phyloP scores from a whole-genome alignment of 2,888 invertebrate genomes.

The Drosophila dives region DNA sequence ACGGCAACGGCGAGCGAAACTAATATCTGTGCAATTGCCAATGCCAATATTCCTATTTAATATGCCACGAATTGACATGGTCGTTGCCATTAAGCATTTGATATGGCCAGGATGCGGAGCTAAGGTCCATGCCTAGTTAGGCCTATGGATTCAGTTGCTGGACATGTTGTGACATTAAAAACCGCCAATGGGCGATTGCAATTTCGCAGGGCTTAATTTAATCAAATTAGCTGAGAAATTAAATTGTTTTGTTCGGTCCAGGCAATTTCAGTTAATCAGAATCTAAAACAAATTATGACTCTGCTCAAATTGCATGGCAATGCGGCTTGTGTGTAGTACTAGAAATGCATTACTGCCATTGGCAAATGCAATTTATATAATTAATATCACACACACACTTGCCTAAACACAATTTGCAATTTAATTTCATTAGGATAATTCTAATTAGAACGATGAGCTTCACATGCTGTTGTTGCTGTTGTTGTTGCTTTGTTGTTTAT shows the following conservation, averaged over 20 bases:
- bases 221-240: slow-evolving; percentile 77
- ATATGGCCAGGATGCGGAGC: slow-evolving; percentile 55
- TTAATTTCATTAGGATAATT: slow-evolving; percentile 82
- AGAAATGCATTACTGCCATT: slow-evolving; percentile 18
- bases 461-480: slow-evolving; percentile 30
- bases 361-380: slow-evolving; percentile 69
- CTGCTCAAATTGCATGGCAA: slow-evolving; percentile 48
- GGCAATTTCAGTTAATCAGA: slow-evolving; percentile 68
- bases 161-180: slow-evolving; percentile 70
- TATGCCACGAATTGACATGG: slow-evolving; percentile 81
- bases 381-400: slow-evolving; percentile 56
- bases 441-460: slow-evolving; percentile 82
- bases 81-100: slow-evolving; percentile 75
- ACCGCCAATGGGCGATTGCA: slow-evolving; percentile 35
- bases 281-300: slow-evolving; percentile 72
- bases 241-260: slow-evolving; percentile 37
- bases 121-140: slow-evolving; percentile 14
- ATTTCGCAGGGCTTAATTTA: slow-evolving; percentile 64
- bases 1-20: slow-evolving; percentile 44
- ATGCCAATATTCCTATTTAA: slow-evolving; percentile 82
- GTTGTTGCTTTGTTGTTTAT: slow-evolving; percentile 34
- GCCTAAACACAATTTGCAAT: slow-evolving; percentile 68
- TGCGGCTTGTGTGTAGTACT: not conserved
- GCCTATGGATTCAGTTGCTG: slow-evolving; percentile 8
- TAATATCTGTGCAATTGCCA: slow-evolving; percentile 77